Percentiles rank a stretch among this genome's conserved stretches.
These are phyloP conservation scores for Ptychobarbus kaznakovi DNA, from an alignment of 2,797 vertebrate species.

Conservation along the genomic window DNA sequence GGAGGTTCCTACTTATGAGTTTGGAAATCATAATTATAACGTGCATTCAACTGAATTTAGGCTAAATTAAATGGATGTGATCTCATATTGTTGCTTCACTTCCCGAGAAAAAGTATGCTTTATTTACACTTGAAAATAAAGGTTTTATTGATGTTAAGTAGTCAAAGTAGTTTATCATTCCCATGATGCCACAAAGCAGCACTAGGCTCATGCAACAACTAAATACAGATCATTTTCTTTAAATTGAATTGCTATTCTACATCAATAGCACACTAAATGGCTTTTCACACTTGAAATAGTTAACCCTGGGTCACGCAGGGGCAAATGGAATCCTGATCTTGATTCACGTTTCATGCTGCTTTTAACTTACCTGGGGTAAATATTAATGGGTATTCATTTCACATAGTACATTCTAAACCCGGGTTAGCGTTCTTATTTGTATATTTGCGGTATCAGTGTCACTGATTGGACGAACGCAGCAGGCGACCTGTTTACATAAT, in stretches of 20 bases:
- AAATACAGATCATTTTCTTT: not conserved
- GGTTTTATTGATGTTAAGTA: not conserved
- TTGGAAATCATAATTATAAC: not conserved
- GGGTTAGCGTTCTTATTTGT: not conserved
- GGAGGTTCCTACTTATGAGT: not conserved
- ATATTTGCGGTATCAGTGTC: not conserved
- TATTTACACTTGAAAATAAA: not conserved
- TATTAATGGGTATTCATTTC: not conserved
- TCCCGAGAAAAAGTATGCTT: not conserved
- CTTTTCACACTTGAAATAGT: not conserved
- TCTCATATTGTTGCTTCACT: not conserved
- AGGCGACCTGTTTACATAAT: not conserved
- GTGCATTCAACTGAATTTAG: slow-evolving; percentile 3
- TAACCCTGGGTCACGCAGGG: not conserved
- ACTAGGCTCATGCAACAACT: not conserved
- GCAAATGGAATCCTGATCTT: not conserved
- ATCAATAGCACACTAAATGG: not conserved
- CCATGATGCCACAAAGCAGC: not conserved
- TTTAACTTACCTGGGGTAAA: not conserved
- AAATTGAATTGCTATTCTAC: not conserved
- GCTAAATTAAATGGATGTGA: not conserved
- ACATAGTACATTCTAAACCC: not conserved
- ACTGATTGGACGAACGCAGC: not conserved
- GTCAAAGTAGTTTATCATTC: not conserved
- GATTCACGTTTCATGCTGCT: not conserved